Conservation (phyloP, 2,113 vertebrate genomes). For the Pluvialis apricaria region DNA sequence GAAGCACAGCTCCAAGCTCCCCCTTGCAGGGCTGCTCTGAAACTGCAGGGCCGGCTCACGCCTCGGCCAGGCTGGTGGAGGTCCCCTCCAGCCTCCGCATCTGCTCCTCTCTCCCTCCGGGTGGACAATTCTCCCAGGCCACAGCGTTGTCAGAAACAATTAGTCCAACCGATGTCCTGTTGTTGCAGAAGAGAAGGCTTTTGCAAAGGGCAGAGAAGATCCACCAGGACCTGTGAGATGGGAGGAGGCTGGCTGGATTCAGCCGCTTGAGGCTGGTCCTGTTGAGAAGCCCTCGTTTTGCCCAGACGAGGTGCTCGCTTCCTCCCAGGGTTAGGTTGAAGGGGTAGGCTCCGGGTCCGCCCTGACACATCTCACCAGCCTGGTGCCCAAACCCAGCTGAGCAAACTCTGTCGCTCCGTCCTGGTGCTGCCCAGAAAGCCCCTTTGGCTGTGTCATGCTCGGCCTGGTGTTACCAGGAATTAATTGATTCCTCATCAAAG, state of each 20-base stretch:
- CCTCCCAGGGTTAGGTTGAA: not conserved
- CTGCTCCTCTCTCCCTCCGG: not conserved
- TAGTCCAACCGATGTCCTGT: not conserved
- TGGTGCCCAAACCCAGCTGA: not conserved
- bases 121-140: not conserved
- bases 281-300: not conserved
- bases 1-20: not conserved
- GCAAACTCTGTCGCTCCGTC: not conserved
- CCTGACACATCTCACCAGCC: not conserved
- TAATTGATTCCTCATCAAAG: not conserved
- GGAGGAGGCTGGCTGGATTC: not conserved
- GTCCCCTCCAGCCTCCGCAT: not conserved
- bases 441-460: not conserved
- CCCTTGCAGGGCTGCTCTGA: not conserved
- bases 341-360: accelerated
- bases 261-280: not conserved
- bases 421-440: not conserved
- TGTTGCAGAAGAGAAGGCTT: not conserved
- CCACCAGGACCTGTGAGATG: not conserved
- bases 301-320: not conserved
- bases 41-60: not conserved
- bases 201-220: not conserved
- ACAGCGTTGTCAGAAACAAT: not conserved
- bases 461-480: not conserved
- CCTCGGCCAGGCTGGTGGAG: not conserved